These are phyloP conservation scores for Cynocephalus volans DNA, from an alignment of 2,113 vertebrate genomes.

Conservation along the genomic window DNA sequence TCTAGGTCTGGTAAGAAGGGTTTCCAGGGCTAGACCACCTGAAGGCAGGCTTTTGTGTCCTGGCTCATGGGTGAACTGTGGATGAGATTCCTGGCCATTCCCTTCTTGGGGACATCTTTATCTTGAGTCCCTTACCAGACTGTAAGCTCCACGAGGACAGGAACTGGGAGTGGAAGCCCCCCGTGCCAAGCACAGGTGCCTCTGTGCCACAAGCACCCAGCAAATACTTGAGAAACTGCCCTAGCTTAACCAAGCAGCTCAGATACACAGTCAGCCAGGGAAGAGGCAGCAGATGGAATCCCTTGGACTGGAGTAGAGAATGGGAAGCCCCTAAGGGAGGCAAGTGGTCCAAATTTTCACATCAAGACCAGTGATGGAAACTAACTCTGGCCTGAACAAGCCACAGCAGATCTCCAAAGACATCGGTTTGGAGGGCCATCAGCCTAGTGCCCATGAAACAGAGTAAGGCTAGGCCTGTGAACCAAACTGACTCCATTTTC, in stretches of 20 bases:
- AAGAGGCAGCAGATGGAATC: background rate
- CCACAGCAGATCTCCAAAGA: fast-evolving
- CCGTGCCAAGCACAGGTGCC: background rate
- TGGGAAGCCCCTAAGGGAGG: too few relatives aligned
- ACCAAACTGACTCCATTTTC: too few relatives aligned
- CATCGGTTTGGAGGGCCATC: fast-evolving
- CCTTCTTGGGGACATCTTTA: background rate
- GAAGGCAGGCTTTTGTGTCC: too few relatives aligned
- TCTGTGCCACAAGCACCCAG: background rate
- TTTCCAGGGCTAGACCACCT: background rate
- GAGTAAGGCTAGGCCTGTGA: too few relatives aligned
- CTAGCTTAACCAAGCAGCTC: background rate
- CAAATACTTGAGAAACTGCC: fast-evolving
- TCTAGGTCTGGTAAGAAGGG: background rate
- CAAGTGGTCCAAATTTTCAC: background rate
- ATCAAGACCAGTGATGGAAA: background rate
- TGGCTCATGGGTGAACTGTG: fast-evolving
- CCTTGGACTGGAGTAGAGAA: background rate
- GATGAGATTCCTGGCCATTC: background rate
- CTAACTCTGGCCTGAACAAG: background rate
- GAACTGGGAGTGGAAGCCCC: background rate
- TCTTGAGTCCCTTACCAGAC: background rate
- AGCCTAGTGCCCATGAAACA: background rate
- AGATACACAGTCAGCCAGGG: background rate
- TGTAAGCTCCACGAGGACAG: background rate